Evolutionary conservation across 2,797 vertebrate genomes (phyloP), one percentile per base, ranked within the genome.

Genomic region (Dromococcyx pavoninus): DNA sequence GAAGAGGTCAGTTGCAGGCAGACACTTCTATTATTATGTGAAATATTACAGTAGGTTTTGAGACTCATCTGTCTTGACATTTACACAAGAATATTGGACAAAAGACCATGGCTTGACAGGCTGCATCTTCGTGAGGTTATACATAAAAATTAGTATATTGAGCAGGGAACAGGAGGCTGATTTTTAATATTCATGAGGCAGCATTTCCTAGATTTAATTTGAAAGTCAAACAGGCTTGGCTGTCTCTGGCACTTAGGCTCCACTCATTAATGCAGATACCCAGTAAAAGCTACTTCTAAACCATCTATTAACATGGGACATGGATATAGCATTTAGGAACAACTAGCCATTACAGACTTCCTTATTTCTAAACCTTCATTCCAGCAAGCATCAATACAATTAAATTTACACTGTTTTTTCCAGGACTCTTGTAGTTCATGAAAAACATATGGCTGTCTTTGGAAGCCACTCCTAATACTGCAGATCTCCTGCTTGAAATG

Each of bases 91-190:
- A 86, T 92, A 91, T 92, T 94, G 92, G 93, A 77, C 78, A 89
- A 95, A 91, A 53, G 84, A 91, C 88, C 1, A 0, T 32, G 53
- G 61, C 53, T 80, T 92, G 86, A 91, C 88, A 86, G 75, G 27
- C 24, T 88, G 78, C 69, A 86, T 91, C 54, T 83, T 48, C 65
- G 57, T 72, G 92, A 92, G 61, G 91, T 83, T 75, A 65, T 65
- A 88, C 37, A 91, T 85, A 91, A 96, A 95, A 93, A 91, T 69
- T 72, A 93, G 89, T 76, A 58, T 80, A 95, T 95, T 88, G 92
- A 95, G 92, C 84, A 77, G 21, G 48, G 81, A 53, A 77, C 37
- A 65, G 57, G 50, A 92, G 70, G 85, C n/a, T 69, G 89, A 74
- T 85, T 75, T 89, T 92, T 91, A 77, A 86, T 89, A 96, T 95